phyloP scores from a whole-genome alignment of 2,797 vertebrate species.

The Poeciliopsis paucimaculata region DNA sequence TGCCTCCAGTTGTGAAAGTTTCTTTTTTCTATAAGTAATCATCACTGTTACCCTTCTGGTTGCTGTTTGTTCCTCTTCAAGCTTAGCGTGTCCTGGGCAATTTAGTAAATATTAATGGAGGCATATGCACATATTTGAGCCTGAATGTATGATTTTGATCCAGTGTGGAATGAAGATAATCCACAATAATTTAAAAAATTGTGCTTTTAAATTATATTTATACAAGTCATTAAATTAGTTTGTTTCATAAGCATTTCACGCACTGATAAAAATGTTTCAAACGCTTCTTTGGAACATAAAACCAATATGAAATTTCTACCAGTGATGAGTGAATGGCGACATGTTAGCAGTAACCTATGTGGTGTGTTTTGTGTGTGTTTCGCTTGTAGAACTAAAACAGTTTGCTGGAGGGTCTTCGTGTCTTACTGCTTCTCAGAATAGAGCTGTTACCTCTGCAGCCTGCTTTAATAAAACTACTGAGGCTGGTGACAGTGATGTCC shows the following conservation, averaged over 20 bases:
- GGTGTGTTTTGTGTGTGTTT: not conserved
- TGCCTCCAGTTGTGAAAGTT: not conserved
- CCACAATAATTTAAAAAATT: not conserved
- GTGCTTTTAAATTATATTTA: not conserved
- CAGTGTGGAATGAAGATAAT: not conserved
- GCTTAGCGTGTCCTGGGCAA: not conserved
- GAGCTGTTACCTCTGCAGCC: conserved; percentile 36
- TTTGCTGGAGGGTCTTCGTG: not conserved
- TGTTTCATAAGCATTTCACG: not conserved
- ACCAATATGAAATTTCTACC: not conserved
- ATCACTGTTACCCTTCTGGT: not conserved
- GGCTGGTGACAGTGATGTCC: conserved; percentile 8
- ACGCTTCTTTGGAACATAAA: not conserved
- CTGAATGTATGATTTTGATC: not conserved
- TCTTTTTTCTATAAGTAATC: not conserved
- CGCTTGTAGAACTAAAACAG: conserved; percentile 1
- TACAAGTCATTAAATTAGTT: not conserved
- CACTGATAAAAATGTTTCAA: not conserved
- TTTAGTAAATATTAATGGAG: not conserved
- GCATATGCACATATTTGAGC: not conserved
- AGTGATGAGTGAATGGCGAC: not conserved
- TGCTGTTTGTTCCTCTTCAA: not conserved
- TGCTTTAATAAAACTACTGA: conserved; percentile 30
- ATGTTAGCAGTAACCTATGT: not conserved
- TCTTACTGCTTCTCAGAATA: not conserved